Conservation (phyloP, 37 sponge, comb jelly and placozoan species). For the Aphrocallistes beatrix region DNA sequence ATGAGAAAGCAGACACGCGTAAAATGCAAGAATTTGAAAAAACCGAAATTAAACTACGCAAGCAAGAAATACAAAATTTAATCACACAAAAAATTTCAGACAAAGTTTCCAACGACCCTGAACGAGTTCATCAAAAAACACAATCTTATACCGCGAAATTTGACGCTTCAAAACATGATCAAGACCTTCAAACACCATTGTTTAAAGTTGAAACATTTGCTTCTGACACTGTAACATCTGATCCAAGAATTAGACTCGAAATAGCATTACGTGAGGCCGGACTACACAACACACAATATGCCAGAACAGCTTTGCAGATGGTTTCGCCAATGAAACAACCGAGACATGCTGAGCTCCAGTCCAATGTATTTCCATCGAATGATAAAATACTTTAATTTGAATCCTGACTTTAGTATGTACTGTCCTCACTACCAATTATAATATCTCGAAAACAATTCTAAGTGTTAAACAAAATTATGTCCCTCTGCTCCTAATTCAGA, state of each 20-base stretch:
- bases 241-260: constrained; percentile 58
- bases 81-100: neutral
- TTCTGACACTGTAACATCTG: constrained; percentile 32
- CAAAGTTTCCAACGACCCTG: neutral
- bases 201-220: constrained; percentile 35
- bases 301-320: constrained; percentile 37
- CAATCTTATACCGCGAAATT: neutral
- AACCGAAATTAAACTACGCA: neutral
- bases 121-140: neutral
- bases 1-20: neutral
- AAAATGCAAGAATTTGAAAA: neutral
- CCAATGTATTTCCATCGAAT: constrained; percentile 8
- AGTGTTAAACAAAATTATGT: too few species aligned
- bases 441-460: too few species aligned
- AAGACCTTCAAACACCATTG: constrained; percentile 24
- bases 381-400: neutral
- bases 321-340: constrained; percentile 53
- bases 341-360: constrained; percentile 54
- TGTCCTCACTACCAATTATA: too few species aligned
- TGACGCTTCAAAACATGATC: neutral
- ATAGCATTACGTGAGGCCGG: constrained; percentile 66
- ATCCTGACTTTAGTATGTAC: too few species aligned
- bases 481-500: too few species aligned
- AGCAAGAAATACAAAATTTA: neutral
- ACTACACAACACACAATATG: constrained; percentile 58